Percentiles rank a stretch among this genome's conserved stretches.
These are phyloP conservation scores for Chrysocyon brachyurus DNA, from an alignment of 2,797 vertebrate genomes.

Conservation along the genomic window DNA sequence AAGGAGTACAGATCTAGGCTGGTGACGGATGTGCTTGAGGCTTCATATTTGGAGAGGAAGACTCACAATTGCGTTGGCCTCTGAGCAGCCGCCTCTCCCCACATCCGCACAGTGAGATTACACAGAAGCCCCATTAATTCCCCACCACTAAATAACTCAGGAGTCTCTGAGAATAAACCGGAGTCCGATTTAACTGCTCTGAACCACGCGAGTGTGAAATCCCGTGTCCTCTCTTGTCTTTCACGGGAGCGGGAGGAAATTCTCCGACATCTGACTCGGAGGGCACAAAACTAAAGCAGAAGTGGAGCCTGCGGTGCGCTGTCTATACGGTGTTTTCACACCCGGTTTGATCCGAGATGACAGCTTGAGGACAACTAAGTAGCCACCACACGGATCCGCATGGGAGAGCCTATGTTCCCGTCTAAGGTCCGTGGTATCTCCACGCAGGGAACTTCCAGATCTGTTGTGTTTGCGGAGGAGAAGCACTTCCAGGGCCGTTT, in stretches of 20 bases:
- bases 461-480: background rate
- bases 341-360: background rate
- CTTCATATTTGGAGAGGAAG: background rate
- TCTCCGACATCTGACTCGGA: background rate
- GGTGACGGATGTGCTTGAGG: background rate
- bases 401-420: background rate
- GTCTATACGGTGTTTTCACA: slow-evolving; percentile 1
- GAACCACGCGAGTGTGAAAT: background rate
- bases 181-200: background rate
- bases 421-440: background rate
- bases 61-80: background rate
- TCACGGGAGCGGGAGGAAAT: background rate
- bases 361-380: background rate
- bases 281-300: slow-evolving; percentile 19
- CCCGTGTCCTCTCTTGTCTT: background rate
- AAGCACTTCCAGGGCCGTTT: background rate
- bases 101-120: background rate
- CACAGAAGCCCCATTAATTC: background rate
- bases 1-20: background rate
- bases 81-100: background rate
- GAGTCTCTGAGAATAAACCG: background rate
- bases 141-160: background rate
- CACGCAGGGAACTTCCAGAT: background rate
- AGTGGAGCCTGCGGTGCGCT: background rate
- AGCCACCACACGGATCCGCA: background rate